Evolutionary conservation across 2,113 vertebrate species (phyloP), one percentile per base, ranked within the genome.

Genomic region (Spilogale gracilis): DNA sequence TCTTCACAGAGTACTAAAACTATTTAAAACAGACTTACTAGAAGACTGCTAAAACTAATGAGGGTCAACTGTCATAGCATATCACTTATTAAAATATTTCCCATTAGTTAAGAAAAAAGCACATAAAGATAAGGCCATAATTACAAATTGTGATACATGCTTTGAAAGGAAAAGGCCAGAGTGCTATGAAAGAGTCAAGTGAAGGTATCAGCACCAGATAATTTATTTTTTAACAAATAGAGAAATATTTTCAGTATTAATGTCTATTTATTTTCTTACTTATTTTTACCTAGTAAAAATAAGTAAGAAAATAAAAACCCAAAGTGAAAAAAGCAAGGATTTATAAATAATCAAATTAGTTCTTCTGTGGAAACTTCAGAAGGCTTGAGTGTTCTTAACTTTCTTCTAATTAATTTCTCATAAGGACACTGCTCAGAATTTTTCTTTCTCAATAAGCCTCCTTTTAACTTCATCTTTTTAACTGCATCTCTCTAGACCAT

Each of bases 71-170:
- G 48, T 83, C 45, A 18, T 13, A 21, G 50, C 18, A 9, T 32
- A 79, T 76, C 52, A 82, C n/a, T 96, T 67, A 71, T 11, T 82
- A 43, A 83, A 90, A 73, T 94, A 81, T 45, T 82, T 52, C 48
- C 3, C 38, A 12, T 65, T 18, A 17, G 5, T 82, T 88, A 90
- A 69, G 78, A 25, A 63, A 78, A 97, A 88, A 73, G 6, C 48
- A 71, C 78, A 13, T 6, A 89, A 52, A 30, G 92, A 81, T 86
- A 30, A 61, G n/a, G 50, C 2, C 43, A 50, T 43, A 84, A 65
- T 65, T 32, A 50, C 8, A 80, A 92, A 76, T 83, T 89, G 80
- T 73, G 89, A 48, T 71, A 79, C 84, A 80, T 76, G 4, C 17
- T 85, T 96, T 78, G 38, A 61, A 79, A 94, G 25, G 30, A 21